Evolutionary conservation across 1,140 invertebrate species (phyloP).

Genomic region (Harlomillsia oculata): DNA sequence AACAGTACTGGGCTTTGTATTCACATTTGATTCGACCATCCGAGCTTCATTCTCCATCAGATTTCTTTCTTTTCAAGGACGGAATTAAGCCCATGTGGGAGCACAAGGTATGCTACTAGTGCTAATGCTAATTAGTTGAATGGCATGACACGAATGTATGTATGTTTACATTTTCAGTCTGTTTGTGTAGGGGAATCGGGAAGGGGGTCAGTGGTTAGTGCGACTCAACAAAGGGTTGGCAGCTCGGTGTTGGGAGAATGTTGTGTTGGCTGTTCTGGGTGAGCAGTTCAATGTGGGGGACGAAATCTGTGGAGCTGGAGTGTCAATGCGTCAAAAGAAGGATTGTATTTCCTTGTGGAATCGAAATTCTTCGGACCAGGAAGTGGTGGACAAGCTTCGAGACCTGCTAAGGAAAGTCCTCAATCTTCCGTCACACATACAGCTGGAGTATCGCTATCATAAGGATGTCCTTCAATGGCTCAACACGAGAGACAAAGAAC

Average conservation of each 20-base stretch:
- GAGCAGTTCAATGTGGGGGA: conserved; percentile 99
- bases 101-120: conserved; percentile 46
- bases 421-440: conserved; percentile 81
- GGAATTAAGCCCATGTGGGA: conserved; percentile 98
- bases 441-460: conserved; percentile 69
- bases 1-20: conserved; percentile 93
- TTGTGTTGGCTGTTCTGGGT: conserved; percentile 92
- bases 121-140: background rate
- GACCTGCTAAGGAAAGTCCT: conserved; percentile 89
- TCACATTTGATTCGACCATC: conserved; percentile 76
- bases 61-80: conserved; percentile 96
- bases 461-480: conserved; percentile 32
- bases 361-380: conserved; percentile 76
- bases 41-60: conserved; percentile 78
- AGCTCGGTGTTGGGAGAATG: conserved; percentile 94
- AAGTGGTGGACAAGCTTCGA: conserved; percentile 77
- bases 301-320: conserved; percentile 95
- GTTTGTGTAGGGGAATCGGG: conserved; percentile 27
- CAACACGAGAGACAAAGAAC: conserved; percentile 23
- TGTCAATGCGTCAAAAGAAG: conserved; percentile 91
- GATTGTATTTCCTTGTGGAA: conserved; percentile 98
- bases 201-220: conserved; percentile 34
- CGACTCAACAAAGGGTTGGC: conserved; percentile 82
- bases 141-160: too few species aligned
- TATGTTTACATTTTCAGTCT: background rate